These are phyloP conservation scores for Acanthacorydalis orientalis DNA, from an alignment of 2,888 invertebrate genomes.

Conservation along the genomic window DNA sequence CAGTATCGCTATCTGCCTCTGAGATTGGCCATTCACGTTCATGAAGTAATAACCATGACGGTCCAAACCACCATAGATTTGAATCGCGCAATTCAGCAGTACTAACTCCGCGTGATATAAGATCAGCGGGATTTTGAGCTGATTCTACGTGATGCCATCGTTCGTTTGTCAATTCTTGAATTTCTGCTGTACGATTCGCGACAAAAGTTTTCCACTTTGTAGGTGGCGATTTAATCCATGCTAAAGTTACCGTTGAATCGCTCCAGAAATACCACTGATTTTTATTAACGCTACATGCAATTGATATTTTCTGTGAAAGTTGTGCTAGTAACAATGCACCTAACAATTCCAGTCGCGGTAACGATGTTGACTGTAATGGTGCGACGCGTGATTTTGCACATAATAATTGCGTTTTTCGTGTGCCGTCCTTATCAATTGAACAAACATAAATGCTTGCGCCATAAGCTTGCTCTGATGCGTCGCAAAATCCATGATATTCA, in stretches of 20 bases:
- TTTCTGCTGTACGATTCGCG: not conserved
- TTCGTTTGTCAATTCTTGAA: not conserved
- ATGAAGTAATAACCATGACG: not conserved
- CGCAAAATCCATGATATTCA: not conserved
- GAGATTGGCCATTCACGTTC: not conserved
- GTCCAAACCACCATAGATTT: not conserved
- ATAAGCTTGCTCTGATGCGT: slow-evolving; percentile 1
- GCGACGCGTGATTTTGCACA: slow-evolving; percentile 2
- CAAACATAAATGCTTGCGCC: slow-evolving; percentile 1
- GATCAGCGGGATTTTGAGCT: not conserved
- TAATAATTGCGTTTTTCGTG: not conserved
- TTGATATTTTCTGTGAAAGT: not conserved
- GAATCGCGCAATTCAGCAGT: not conserved
- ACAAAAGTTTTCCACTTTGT: not conserved
- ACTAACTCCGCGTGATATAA: not conserved
- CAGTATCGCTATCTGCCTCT: not conserved
- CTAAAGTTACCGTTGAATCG: not conserved
- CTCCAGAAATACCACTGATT: not conserved
- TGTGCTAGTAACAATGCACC: not conserved
- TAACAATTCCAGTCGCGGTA: slow-evolving; percentile 1
- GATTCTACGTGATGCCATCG: not conserved
- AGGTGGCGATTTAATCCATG: not conserved
- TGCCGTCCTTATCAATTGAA: not conserved
- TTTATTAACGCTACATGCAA: not conserved
- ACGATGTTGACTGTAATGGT: not conserved